These are phyloP conservation scores for Terebella lapidaria DNA, from an alignment of 2,888 invertebrate genomes.

Conservation along the genomic window DNA sequence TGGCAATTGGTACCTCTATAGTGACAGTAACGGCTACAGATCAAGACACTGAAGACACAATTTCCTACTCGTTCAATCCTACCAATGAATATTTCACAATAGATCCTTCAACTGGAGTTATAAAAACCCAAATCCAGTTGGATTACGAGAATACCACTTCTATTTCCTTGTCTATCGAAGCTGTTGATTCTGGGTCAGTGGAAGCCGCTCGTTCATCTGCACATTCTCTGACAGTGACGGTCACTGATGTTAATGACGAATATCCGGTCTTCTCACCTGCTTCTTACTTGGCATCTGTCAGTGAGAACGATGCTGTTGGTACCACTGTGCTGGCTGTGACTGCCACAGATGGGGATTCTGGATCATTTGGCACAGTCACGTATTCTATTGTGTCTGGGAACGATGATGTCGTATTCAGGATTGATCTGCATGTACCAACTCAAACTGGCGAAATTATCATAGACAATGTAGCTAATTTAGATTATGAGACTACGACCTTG, in stretches of 20 bases:
- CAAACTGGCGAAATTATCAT: constrained; percentile 1
- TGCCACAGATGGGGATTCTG: constrained; percentile 32
- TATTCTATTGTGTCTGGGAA: constrained; percentile 4
- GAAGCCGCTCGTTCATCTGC: background rate
- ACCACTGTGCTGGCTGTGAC: constrained; percentile 27
- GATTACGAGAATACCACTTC: constrained; percentile 25
- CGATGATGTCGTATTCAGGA: background rate
- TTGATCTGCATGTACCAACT: background rate
- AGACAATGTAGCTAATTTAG: constrained; percentile 15
- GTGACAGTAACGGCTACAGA: constrained; percentile 32
- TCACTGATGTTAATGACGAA: constrained; percentile 36
- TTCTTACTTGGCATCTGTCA: constrained; percentile 27
- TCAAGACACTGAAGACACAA: constrained; percentile 24
- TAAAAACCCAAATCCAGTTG: constrained; percentile 22
- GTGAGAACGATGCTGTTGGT: constrained; percentile 27
- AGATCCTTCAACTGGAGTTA: constrained; percentile 24
- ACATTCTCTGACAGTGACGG: constrained; percentile 22
- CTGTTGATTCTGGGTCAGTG: background rate
- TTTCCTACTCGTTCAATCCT: constrained; percentile 14
- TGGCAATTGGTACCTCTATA: constrained; percentile 26
- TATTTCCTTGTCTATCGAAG: background rate
- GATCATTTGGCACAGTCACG: constrained; percentile 21
- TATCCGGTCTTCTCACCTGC: constrained; percentile 31
- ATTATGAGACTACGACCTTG: constrained; percentile 26
- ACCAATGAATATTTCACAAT: constrained; percentile 22